Base-by-base conservation (phyloP, 2,888 invertebrate species). In the Tetragonisca angustula region DNA sequence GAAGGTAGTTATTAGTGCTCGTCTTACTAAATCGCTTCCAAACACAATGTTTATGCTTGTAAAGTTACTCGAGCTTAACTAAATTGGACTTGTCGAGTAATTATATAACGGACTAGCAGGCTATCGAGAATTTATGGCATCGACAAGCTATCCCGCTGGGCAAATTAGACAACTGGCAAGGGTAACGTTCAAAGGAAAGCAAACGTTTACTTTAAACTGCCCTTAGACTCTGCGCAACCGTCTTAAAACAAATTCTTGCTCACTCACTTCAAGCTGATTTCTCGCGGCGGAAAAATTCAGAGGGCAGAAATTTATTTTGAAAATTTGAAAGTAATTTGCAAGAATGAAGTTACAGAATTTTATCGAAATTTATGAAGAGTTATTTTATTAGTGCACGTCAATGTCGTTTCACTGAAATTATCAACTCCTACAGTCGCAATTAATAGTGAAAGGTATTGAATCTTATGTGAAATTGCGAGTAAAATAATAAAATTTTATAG, bases 11-110 rank as follows among this genome's bases (percentile, higher is more conserved):
- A 73, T 78, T 73, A 73, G 54, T 56, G 32, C 56, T 73, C 56
- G 17, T 70, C 27, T 77, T 65, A 50, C 54, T 21, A 65, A 77
- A 80, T 70, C 64, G 56, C 36, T 50, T 71, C 17, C 65, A 50
- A 65, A 65, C 71, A 67, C 43, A 67, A 67, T 81, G 52, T 78
- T 74, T 74, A 73, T 50, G 50, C 75, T n/a, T 36, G 64, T 36
- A 13, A 68, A 73, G 76, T 80, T 72, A 76, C 76, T 76, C 43
- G 71, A 83, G 76, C 76, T 71, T 76, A 79, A 71, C 84, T 84
- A 82, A 78, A 78, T 67, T 79, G 69, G 56, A 74, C 65, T 78
- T 75, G 71, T 69, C 62, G 59, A 67, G 75, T 78, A 82, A 82
- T 82, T 84, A 82, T 75, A 67, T 61, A 49, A 78, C 74, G 32